These are phyloP conservation scores for Camponotus floridanus DNA, from an alignment of 1,140 invertebrate species.

Conservation along the genomic window DNA sequence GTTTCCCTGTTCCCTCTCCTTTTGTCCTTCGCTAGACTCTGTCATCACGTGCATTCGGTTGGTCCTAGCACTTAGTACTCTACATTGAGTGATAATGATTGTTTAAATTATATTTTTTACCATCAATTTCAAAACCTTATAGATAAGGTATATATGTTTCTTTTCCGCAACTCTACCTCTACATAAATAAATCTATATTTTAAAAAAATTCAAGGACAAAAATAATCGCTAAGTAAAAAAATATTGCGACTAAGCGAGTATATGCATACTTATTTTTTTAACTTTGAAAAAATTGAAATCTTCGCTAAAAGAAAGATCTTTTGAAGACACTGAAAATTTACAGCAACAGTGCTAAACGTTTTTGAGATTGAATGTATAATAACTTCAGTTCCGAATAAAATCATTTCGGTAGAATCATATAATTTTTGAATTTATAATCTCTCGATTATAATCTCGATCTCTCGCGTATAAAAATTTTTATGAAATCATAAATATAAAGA, in stretches of 20 bases:
- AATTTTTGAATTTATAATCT: too few relatives aligned
- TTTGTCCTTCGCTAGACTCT: neutral
- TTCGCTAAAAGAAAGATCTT: too few relatives aligned
- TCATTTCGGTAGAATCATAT: too few relatives aligned
- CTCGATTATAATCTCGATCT: too few relatives aligned
- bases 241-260: neutral
- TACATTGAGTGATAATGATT: neutral
- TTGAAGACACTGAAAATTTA: too few relatives aligned
- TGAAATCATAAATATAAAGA: too few relatives aligned
- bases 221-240: neutral
- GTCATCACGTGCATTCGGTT: neutral
- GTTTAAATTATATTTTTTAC: neutral
- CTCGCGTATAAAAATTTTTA: too few relatives aligned
- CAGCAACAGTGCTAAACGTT: too few relatives aligned
- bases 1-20: constrained; percentile 33
- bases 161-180: too few relatives aligned
- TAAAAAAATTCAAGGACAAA: neutral
- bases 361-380: too few relatives aligned
- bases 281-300: neutral
- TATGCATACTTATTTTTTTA: neutral
- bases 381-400: too few relatives aligned
- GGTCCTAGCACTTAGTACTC: neutral
- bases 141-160: neutral
- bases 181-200: neutral
- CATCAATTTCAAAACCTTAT: neutral